Base-by-base conservation (phyloP, 2,113 vertebrate species). In the Centropristis striata region DNA sequence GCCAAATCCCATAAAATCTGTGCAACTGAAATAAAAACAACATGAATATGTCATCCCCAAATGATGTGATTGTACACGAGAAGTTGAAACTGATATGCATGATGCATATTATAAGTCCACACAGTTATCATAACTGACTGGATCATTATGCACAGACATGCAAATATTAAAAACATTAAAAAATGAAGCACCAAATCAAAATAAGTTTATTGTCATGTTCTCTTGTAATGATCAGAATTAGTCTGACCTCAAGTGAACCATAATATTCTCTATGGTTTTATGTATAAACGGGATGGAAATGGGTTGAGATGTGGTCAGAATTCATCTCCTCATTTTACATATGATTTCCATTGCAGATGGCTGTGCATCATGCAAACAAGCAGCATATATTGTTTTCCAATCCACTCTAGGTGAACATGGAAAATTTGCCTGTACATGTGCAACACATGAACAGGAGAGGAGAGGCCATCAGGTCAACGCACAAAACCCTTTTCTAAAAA, bases 271-370 rank as follows among this genome's bases (percentile, higher is more conserved):
- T 6, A 36, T 78, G 28, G 25, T 76, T 60, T 83, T 73, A 71
- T 86, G 65, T 84, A 66, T 67, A 65, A 86, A 75, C 11, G 32
- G 60, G 64, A 81, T 70, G 53, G 36, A 54, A 78, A 50, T 63
- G 50, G 75, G 64, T 81, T 81, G 75, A 76, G 53, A 75, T 90
- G 93, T 80, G 91, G 88, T 90, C 72, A 88, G 72, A 88, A 84
- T 87, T 80, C 71, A 86, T 88, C 76, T 88, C 80, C 88, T 87
- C 42, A 69, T 80, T 95, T 95, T 95, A 89, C 94, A 94, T 95
- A 69, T 69, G 42, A 94, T 95, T 95, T 95, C 81, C 89, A 93
- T 94, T 91, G 86, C 78, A 92, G 91, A 91, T 91, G 81, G 74
- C 65, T 63, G 39, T 61, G 21, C 77, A 88, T 81, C 54, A 95